Evolutionary conservation across 1,140 invertebrate species (phyloP).

Genomic region (Drosophila lacteicornis): DNA sequence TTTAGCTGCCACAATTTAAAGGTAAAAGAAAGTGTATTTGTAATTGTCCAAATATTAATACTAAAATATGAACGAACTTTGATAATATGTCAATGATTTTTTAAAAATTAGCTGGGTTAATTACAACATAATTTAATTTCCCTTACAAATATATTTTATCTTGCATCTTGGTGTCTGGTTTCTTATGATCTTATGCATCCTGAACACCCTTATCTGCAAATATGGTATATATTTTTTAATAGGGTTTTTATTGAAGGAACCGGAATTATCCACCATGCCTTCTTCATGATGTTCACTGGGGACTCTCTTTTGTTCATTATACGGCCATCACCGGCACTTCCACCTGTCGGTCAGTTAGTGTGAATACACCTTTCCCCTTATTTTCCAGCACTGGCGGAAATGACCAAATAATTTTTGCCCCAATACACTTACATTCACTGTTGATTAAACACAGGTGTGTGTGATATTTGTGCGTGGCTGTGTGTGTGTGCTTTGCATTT

Average conservation of each 20-base stretch:
- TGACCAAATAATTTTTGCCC: constrained; percentile 41
- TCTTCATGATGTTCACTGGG: not conserved
- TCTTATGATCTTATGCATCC: no score
- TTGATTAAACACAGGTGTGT: constrained; percentile 27
- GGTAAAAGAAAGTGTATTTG: not conserved
- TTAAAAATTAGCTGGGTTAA: no score
- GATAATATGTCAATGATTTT: no score
- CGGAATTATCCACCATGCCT: not conserved
- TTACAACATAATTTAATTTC: no score
- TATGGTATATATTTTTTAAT: not conserved
- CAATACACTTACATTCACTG: constrained; percentile 24
- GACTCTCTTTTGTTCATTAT: constrained; percentile 15
- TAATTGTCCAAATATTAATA: not conserved
- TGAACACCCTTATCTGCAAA: no score
- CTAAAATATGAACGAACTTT: no score
- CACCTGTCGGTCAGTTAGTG: constrained; percentile 24
- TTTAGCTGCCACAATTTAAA: not conserved
- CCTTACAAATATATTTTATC: not conserved
- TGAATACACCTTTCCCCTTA: no score
- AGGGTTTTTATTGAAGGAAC: not conserved
- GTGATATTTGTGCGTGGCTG: constrained; percentile 9
- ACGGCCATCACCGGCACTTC: constrained; percentile 10
- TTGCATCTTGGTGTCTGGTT: not conserved
- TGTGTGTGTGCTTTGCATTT: constrained; percentile 55
- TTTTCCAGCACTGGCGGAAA: constrained; percentile 18